Evolutionary conservation across 2,113 vertebrate species (phyloP).

Genomic region (Amphilophus citrinellus): DNA sequence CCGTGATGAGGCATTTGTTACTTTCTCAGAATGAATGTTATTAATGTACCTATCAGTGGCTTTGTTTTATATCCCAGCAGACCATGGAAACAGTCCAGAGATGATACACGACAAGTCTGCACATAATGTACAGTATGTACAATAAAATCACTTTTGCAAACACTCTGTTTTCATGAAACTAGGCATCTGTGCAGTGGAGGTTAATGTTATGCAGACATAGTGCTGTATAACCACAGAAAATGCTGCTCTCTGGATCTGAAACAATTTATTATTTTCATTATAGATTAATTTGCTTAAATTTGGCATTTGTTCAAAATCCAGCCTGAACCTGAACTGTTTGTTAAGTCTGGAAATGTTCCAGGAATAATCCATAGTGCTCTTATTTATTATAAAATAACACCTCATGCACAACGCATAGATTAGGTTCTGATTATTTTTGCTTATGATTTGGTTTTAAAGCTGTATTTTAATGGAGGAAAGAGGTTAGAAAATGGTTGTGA

Average conservation of each 20-base stretch:
- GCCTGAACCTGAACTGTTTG: neutral
- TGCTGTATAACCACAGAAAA: neutral
- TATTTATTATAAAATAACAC: neutral
- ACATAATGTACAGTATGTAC: neutral
- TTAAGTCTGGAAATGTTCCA: neutral
- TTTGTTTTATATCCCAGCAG: neutral
- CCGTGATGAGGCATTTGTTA: neutral
- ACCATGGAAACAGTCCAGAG: constrained; percentile 18
- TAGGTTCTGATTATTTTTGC: neutral
- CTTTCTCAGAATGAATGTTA: constrained; percentile 12
- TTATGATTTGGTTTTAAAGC: neutral
- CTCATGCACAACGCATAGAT: neutral
- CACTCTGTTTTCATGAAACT: neutral
- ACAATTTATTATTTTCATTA: neutral
- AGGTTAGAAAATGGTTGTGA: neutral
- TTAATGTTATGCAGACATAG: neutral
- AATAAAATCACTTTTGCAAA: neutral
- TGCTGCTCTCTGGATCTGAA: neutral
- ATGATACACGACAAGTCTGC: constrained; percentile 16
- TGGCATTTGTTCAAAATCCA: neutral
- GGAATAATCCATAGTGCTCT: neutral
- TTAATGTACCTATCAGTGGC: neutral
- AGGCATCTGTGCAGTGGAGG: neutral
- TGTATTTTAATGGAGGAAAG: neutral
- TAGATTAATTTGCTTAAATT: neutral